A percentile compares a stretch with the other conserved stretches of the same genome.
Evolutionary conservation across 2,888 invertebrate genomes (phyloP).

Genomic region (Tetanocera ferruginea): DNA sequence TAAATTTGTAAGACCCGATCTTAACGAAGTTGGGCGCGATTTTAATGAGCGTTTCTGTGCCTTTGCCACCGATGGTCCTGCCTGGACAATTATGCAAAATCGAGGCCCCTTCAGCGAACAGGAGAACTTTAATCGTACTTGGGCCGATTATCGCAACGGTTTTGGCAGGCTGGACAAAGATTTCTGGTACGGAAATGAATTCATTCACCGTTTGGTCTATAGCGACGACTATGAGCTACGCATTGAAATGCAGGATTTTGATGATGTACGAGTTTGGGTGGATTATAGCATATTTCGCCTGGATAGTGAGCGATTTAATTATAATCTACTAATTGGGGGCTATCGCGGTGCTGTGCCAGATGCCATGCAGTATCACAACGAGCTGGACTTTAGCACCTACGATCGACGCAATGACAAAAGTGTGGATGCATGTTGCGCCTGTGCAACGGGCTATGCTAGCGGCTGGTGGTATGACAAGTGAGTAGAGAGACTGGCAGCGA

Average conservation of each 20-base stretch:
- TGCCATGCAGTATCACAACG: slow-evolving; percentile 72
- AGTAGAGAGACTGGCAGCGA: slow-evolving; percentile 32
- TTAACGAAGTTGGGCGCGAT: slow-evolving; percentile 65
- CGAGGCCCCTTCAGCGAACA: slow-evolving; percentile 65
- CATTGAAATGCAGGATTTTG: slow-evolving; percentile 51
- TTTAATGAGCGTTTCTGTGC: slow-evolving; percentile 71
- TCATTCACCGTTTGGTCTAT: slow-evolving; percentile 70
- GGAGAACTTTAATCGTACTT: slow-evolving; percentile 73
- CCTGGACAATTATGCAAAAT: slow-evolving; percentile 74
- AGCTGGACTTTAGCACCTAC: slow-evolving; percentile 68
- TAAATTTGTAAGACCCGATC: slow-evolving; percentile 58
- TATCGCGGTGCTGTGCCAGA: slow-evolving; percentile 73
- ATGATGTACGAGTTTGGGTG: slow-evolving; percentile 68
- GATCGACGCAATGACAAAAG: slow-evolving; percentile 71
- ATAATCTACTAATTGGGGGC: slow-evolving; percentile 70
- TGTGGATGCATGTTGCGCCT: slow-evolving; percentile 72
- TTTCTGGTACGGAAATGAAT: slow-evolving; percentile 76
- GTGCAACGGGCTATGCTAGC: slow-evolving; percentile 72
- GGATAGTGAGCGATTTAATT: slow-evolving; percentile 69
- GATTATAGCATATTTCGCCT: slow-evolving; percentile 71
- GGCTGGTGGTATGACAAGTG: slow-evolving; percentile 77
- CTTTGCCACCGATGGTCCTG: slow-evolving; percentile 70
- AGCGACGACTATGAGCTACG: slow-evolving; percentile 59
- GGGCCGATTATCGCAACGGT: slow-evolving; percentile 73
- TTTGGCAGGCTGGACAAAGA: slow-evolving; percentile 73